Conservation (phyloP, 2,888 invertebrate genomes). For the Eristalinus sepulchralis region DNA sequence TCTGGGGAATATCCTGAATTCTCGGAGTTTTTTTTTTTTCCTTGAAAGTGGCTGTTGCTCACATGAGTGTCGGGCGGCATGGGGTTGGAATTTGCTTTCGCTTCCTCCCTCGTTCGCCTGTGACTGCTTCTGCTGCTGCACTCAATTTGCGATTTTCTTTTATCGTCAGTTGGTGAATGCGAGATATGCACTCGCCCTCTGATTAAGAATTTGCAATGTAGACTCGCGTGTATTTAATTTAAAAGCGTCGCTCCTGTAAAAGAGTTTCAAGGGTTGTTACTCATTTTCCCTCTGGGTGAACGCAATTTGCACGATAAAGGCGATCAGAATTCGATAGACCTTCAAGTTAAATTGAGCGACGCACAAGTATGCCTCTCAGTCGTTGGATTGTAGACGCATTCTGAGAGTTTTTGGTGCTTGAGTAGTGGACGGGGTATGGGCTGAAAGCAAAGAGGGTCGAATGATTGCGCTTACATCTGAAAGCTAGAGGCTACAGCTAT, state of each 20-base stretch:
- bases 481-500: too few relatives aligned
- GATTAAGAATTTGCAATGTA: slow-evolving; percentile 15
- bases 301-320: slow-evolving; percentile 19
- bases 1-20: background rate
- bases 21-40: background rate
- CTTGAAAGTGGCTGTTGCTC: slow-evolving; percentile 41
- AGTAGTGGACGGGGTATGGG: background rate
- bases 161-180: background rate
- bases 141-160: background rate
- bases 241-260: background rate
- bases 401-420: background rate
- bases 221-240: slow-evolving; percentile 2
- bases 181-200: slow-evolving; percentile 12
- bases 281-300: slow-evolving; percentile 22
- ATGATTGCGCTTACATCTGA: background rate
- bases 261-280: background rate
- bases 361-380: background rate
- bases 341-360: slow-evolving; percentile 10
- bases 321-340: background rate
- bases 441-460: background rate
- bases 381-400: background rate
- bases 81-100: slow-evolving; percentile 16
- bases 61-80: slow-evolving; percentile 13
- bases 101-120: background rate
- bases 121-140: background rate